These are phyloP conservation scores for Mormyrus hasselquistii DNA, from an alignment of 2,797 vertebrate species.

Conservation along the genomic window DNA sequence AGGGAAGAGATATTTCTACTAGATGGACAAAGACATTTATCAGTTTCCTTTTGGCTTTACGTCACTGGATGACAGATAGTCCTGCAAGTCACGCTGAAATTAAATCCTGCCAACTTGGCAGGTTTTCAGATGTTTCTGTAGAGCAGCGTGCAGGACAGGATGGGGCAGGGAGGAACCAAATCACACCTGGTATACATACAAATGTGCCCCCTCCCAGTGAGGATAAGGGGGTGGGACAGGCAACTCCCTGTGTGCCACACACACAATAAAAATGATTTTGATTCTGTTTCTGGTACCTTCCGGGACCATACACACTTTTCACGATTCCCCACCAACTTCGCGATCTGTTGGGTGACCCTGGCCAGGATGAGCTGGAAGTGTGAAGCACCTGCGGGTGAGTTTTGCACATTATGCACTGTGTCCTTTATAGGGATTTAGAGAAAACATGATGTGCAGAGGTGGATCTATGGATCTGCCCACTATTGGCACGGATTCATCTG, in stretches of 20 bases:
- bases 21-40: not conserved
- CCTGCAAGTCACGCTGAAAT: not conserved
- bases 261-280: not conserved
- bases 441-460: not conserved
- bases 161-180: not conserved
- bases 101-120: not conserved
- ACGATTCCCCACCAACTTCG: not conserved
- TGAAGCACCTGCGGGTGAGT: not conserved
- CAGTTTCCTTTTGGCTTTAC: not conserved
- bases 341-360: not conserved
- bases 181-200: not conserved
- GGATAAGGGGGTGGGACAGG: not conserved
- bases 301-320: no score
- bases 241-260: not conserved
- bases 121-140: not conserved
- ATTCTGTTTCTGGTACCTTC: not conserved
- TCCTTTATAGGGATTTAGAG: constrained; percentile 19
- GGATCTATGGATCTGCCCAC: not conserved
- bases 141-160: not conserved
- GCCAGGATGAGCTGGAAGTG: not conserved
- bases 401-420: constrained; percentile 29
- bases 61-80: not conserved
- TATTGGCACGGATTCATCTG: not conserved
- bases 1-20: not conserved
- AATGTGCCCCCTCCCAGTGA: not conserved